Conservation (phyloP, 1,140 invertebrate species). For the Hylaeus volcanicus region DNA sequence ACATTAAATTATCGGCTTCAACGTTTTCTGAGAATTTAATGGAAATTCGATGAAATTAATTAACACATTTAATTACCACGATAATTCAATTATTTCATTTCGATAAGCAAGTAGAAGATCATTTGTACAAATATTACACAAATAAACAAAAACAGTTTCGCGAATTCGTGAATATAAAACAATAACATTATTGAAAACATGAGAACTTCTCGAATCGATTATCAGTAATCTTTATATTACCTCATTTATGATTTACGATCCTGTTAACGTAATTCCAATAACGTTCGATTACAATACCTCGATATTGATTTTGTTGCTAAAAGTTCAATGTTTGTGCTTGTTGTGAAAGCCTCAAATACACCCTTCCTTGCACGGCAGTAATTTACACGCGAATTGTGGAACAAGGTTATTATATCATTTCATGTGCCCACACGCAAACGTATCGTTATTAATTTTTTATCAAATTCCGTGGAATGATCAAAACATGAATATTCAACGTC, state of each 20-base stretch:
- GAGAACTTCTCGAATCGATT: not conserved
- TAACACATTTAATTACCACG: no score
- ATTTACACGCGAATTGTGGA: not conserved
- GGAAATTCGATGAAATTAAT: no score
- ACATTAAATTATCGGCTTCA: no score
- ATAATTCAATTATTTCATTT: no score
- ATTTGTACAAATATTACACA: no score
- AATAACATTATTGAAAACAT: no score
- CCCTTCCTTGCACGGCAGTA: not conserved
- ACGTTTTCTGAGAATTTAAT: no score
- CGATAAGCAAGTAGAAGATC: no score
- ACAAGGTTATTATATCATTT: not conserved
- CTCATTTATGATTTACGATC: not conserved
- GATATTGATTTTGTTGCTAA: not conserved
- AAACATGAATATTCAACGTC: slow-evolving; percentile 8
- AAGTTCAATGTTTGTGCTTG: not conserved
- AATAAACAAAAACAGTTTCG: no score
- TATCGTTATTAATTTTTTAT: slow-evolving; percentile 4
- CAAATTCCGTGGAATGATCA: not conserved
- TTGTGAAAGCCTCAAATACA: not conserved
- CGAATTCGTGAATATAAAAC: no score
- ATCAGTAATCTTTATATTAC: not conserved
- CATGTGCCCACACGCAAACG: not conserved
- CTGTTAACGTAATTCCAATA: not conserved
- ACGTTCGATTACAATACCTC: not conserved